Conservation (phyloP, 2,888 invertebrate species). For the Spilarctia lutea region DNA sequence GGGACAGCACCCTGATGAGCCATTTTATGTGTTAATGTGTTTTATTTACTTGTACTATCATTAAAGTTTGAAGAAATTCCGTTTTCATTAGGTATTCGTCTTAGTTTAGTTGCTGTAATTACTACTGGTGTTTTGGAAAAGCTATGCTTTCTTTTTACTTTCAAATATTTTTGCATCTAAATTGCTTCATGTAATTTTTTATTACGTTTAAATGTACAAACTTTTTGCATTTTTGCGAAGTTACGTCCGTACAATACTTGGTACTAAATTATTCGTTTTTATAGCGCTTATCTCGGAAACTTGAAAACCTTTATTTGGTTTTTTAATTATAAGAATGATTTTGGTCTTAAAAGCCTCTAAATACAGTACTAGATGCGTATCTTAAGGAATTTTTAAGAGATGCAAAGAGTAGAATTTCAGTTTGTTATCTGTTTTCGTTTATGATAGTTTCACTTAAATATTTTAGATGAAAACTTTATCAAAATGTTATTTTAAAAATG, state of each 20-base stretch:
- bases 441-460: too few relatives aligned
- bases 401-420: too few relatives aligned
- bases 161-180: neutral
- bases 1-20: constrained; percentile 62
- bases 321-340: neutral
- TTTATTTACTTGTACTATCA: neutral
- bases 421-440: neutral
- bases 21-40: constrained; percentile 4
- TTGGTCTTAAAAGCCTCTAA: neutral
- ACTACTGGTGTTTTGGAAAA: neutral
- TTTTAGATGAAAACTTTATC: too few relatives aligned
- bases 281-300: neutral
- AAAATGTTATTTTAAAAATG: too few relatives aligned
- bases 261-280: neutral
- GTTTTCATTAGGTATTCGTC: neutral
- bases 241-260: neutral
- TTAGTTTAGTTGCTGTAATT: neutral
- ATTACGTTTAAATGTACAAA: neutral
- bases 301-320: neutral
- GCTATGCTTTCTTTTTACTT: neutral
- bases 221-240: neutral
- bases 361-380: neutral
- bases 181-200: neutral
- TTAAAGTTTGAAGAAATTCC: constrained; percentile 1
- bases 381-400: neutral